Evolutionary conservation across 2,888 invertebrate species (phyloP).

Genomic region (Malthinus flaveolus): DNA sequence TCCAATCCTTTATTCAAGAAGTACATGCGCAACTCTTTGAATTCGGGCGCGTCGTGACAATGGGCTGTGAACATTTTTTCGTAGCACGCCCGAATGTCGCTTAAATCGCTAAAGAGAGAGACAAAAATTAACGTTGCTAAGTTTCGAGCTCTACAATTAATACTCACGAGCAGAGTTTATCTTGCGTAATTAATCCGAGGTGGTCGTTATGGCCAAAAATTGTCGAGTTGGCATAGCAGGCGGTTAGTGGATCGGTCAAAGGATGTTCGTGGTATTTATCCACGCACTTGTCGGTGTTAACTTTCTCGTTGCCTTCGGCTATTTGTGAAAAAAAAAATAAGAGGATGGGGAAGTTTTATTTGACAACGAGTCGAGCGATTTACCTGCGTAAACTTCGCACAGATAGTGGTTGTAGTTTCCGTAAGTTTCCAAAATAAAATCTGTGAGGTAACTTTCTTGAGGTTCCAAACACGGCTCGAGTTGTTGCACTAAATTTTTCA

Average conservation of each 20-base stretch:
- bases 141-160: not conserved
- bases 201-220: conserved; percentile 12
- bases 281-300: not conserved
- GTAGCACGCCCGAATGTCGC: conserved; percentile 6
- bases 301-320: not conserved
- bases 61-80: conserved; percentile 9
- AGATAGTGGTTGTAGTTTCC: conserved; percentile 16
- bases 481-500: conserved; percentile 2
- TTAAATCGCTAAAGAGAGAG: conserved; percentile 11
- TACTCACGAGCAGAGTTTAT: conserved; percentile 14
- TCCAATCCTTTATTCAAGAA: conserved; percentile 2
- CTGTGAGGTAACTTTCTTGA: conserved; percentile 13
- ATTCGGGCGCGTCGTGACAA: not conserved
- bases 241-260: not conserved
- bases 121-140: not conserved
- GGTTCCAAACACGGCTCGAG: conserved; percentile 10
- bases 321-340: not conserved
- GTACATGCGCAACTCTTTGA: not conserved
- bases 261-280: not conserved
- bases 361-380: not conserved
- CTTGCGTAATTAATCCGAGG: conserved; percentile 1
- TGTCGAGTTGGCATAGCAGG: conserved; percentile 10
- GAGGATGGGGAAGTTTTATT: too few species aligned
- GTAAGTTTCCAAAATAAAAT: conserved; percentile 14
- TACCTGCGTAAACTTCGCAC: conserved; percentile 7